Percentiles rank a stretch among this genome's conserved stretches.
These are phyloP conservation scores for Hirtodrosophila duncani DNA, from an alignment of 2,888 invertebrate genomes.

Conservation along the genomic window DNA sequence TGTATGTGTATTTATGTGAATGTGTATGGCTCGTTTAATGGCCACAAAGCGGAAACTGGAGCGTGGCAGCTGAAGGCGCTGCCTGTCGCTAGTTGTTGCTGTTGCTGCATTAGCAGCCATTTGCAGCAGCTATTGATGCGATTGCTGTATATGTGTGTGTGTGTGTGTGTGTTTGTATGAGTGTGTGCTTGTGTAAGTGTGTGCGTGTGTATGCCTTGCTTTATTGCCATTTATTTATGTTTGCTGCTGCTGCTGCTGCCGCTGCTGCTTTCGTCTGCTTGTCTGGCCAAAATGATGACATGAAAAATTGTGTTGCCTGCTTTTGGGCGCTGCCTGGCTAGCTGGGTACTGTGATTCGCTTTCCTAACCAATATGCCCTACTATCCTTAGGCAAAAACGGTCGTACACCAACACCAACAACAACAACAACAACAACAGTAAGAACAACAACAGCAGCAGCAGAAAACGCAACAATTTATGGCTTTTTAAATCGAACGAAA, in stretches of 20 bases:
- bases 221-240: conserved; percentile 62
- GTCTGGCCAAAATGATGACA: conserved; percentile 58
- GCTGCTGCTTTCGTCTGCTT: conserved; percentile 28
- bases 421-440: no score
- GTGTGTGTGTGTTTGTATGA: neutral
- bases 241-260: conserved; percentile 26
- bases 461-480: conserved; percentile 59
- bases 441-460: no score
- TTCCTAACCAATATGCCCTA: conserved; percentile 26
- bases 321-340: conserved; percentile 40
- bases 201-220: conserved; percentile 34
- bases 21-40: conserved; percentile 57
- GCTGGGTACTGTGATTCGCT: conserved; percentile 36
- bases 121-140: conserved; percentile 62
- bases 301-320: conserved; percentile 62
- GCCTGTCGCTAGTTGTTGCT: conserved; percentile 9
- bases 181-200: neutral
- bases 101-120: conserved; percentile 66
- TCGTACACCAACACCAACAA: no score
- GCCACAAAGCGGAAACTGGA: conserved; percentile 68
- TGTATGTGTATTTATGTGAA: conserved; percentile 11
- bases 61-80: conserved; percentile 55
- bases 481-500: conserved; percentile 65
- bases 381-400: no score
- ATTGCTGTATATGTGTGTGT: conserved; percentile 7